Percentiles rank a stretch among this genome's conserved stretches.
phyloP scores from a whole-genome alignment of 2,888 invertebrate genomes.

The Caenorhabditis auriculariae region DNA sequence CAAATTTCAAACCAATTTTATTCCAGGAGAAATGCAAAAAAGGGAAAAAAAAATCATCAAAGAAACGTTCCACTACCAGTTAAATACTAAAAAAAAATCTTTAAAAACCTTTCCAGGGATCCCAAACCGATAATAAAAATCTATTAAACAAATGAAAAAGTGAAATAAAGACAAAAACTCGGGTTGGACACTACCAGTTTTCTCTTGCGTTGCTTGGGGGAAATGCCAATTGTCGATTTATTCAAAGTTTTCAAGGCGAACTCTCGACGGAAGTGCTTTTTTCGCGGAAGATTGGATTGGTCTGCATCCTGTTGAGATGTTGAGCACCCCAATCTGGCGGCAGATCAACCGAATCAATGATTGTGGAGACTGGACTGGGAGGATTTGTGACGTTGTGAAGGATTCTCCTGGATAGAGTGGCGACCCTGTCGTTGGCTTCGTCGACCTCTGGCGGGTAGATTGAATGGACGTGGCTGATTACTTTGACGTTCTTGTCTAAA shows the following conservation, averaged over 20 bases:
- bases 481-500: neutral
- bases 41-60: no score
- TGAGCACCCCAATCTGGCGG: conserved; percentile 21
- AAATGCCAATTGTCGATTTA: conserved; percentile 2
- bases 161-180: no score
- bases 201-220: neutral
- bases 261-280: neutral
- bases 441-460: conserved; percentile 25
- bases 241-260: neutral
- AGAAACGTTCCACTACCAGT: no score
- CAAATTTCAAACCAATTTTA: no score
- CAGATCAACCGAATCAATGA: conserved; percentile 27
- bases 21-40: no score
- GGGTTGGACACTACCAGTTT: no score
- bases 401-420: conserved; percentile 25
- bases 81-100: no score
- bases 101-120: no score
- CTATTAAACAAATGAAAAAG: no score
- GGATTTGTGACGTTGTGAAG: conserved; percentile 20
- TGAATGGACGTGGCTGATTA: no score
- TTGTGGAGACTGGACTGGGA: conserved; percentile 25
- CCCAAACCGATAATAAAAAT: no score
- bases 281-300: conserved; percentile 11
- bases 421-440: conserved; percentile 18
- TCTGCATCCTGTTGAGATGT: conserved; percentile 12